Evolutionary conservation across 2,888 invertebrate genomes (phyloP).

Genomic region (Scotopteryx bipunctaria): DNA sequence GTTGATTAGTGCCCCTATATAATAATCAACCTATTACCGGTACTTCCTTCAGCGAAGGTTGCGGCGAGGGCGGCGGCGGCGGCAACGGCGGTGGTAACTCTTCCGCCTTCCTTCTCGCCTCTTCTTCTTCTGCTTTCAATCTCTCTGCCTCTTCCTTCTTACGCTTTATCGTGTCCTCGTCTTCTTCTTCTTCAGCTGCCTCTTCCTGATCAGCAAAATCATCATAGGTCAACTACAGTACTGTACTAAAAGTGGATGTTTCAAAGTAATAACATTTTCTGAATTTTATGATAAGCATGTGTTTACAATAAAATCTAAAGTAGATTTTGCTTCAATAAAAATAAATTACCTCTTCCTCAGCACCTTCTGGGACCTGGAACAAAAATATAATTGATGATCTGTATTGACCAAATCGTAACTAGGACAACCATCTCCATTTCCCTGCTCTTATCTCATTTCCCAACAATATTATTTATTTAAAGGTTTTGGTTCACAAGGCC

Average conservation of each 20-base stretch:
- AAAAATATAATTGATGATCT: slow-evolving; percentile 22
- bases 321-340: not conserved
- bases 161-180: slow-evolving; percentile 60
- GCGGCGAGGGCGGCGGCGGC: slow-evolving; percentile 75
- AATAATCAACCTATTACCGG: too few species aligned
- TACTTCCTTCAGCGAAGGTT: slow-evolving; percentile 58
- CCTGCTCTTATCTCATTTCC: too few species aligned
- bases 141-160: slow-evolving; percentile 61
- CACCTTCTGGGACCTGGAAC: slow-evolving; percentile 70
- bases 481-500: too few species aligned
- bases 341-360: slow-evolving; percentile 58
- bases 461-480: too few species aligned
- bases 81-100: slow-evolving; percentile 71
- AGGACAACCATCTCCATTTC: too few species aligned
- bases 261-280: too few species aligned
- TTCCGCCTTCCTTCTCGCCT: slow-evolving; percentile 67
- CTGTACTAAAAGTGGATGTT: too few species aligned
- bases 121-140: slow-evolving; percentile 66
- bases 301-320: not conserved
- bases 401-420: too few species aligned
- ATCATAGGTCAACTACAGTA: too few species aligned
- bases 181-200: slow-evolving; percentile 69
- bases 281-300: too few species aligned
- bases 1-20: too few species aligned
- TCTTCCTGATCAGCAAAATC: slow-evolving; percentile 52